phyloP scores from a whole-genome alignment of 2,113 vertebrate genomes.

The Holacanthus passer region DNA sequence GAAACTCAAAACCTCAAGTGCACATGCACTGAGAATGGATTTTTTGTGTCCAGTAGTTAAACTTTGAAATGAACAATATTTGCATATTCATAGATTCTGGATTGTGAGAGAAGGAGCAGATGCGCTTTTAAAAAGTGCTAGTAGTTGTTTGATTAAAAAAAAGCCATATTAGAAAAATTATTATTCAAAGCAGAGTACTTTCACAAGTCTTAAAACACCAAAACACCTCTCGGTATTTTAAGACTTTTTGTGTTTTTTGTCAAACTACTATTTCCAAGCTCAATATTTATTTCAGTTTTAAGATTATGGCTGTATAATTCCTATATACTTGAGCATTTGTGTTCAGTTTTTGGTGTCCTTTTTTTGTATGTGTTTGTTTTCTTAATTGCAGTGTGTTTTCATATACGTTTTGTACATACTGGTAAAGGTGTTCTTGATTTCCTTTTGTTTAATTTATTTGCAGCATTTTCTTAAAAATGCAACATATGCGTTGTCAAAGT shows the following conservation, averaged over 20 bases:
- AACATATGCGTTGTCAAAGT: not conserved
- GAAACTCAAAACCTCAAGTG: not conserved
- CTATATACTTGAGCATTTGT: not conserved
- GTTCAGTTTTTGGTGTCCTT: not conserved
- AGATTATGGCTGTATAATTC: not conserved
- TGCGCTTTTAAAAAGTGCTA: not conserved
- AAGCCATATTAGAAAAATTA: too few species aligned
- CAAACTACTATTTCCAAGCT: not conserved
- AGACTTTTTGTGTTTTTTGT: too few species aligned
- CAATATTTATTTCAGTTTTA: not conserved
- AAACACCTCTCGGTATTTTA: too few species aligned
- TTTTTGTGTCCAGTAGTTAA: not conserved
- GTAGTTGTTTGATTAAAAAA: too few species aligned
- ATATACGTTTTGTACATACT: not conserved
- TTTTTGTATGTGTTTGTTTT: not conserved
- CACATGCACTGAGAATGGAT: too few species aligned
- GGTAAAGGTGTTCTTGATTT: not conserved
- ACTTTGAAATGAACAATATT: not conserved
- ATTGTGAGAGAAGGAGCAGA: not conserved
- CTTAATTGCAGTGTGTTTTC: too few species aligned
- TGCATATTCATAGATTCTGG: not conserved
- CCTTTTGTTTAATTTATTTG: too few species aligned
- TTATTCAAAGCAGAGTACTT: not conserved
- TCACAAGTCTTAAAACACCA: not conserved
- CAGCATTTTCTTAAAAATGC: not conserved